Base-by-base conservation (phyloP, 2,113 vertebrate species). In the Calyptomena viridis region DNA sequence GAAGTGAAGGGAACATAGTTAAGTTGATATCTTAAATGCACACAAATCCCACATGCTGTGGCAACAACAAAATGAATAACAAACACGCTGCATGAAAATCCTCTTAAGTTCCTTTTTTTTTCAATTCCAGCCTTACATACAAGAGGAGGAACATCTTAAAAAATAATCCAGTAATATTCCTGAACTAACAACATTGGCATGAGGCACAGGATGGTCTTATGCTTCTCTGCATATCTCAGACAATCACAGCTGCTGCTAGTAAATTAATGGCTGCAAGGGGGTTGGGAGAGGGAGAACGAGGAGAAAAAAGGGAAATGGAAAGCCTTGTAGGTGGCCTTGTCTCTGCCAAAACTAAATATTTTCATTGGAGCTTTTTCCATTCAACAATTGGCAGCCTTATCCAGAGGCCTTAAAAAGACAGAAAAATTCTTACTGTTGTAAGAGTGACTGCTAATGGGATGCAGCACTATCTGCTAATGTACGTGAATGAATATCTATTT, bases 11-110 rank as follows among this genome's bases (percentile, higher is more conserved):
- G 49, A 69, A 76, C 79, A 31, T 58, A 84, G 87, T 83, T 47
- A 68, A 90, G 62, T 93, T 95, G 94, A 37, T 95, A 96, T 94
- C 94, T 96, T 93, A 96, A 96, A 95, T 78, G 92, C 85, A 73
- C 95, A 79, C 89, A 95, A 96, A 96, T 97, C 96, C 95, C 89
- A 80, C 95, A 84, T 80, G 71, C 91, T 96, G 87, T 58, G 66
- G 93, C 74, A 94, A 93, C 82, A 96, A 95, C 75, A 91, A 95
- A 94, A 94, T 86, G 83, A 89, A 67, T 95, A 95, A 95, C 90
- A 96, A 96, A 94, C 83, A 82, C 25, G 7, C 30, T 49, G 72
- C 87, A 50, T 84, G 96, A 73, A 96, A 96, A 97, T 97, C 93
- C 90, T 96, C 91, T 95, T 94, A 90, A 93, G 37, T 95, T 95